A percentile compares a stretch with the other conserved stretches of the same genome.
Evolutionary conservation across 2,888 invertebrate species (phyloP).

Genomic region (Villa cingulata): DNA sequence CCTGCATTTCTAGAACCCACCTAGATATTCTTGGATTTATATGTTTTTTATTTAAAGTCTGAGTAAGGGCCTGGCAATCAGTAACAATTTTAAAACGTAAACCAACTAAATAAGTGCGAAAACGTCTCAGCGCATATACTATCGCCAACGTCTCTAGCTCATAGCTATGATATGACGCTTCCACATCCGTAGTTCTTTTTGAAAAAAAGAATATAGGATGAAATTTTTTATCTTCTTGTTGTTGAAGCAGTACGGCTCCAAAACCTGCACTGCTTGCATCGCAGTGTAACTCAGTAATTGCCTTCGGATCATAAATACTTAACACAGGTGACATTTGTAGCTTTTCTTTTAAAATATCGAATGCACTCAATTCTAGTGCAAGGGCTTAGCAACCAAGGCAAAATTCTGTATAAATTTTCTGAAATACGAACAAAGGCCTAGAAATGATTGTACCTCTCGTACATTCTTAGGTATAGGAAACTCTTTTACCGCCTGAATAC

Average conservation of each 20-base stretch:
- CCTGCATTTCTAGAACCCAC: too few relatives aligned
- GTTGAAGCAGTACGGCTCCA: conserved; percentile 17
- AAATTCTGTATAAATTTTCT: conserved; percentile 21
- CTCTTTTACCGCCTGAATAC: conserved; percentile 1
- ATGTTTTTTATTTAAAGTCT: too few relatives aligned
- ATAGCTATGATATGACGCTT: too few relatives aligned
- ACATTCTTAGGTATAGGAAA: conserved; percentile 13
- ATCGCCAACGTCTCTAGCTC: too few relatives aligned
- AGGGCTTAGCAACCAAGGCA: conserved; percentile 19
- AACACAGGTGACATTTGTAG: conserved; percentile 11
- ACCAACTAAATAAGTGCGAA: too few relatives aligned
- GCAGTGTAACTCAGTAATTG: conserved; percentile 20
- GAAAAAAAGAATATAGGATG: too few relatives aligned
- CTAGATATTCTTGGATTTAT: too few relatives aligned
- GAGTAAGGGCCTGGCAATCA: too few relatives aligned
- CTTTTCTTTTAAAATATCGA: too few relatives aligned
- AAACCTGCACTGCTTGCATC: conserved; percentile 19
- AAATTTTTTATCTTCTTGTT: conserved; percentile 1
- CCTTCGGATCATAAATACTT: conserved; percentile 17
- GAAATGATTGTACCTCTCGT: conserved; percentile 14
- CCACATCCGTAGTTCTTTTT: too few relatives aligned
- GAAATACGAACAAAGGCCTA: conserved; percentile 12
- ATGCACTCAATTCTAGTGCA: conserved; percentile 14
- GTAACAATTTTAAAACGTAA: too few relatives aligned
- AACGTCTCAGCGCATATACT: too few relatives aligned